Percentiles rank a stretch among this genome's conserved stretches.
These are phyloP conservation scores for Ochropleura leucogaster DNA, from an alignment of 2,888 invertebrate species.

Conservation along the genomic window DNA sequence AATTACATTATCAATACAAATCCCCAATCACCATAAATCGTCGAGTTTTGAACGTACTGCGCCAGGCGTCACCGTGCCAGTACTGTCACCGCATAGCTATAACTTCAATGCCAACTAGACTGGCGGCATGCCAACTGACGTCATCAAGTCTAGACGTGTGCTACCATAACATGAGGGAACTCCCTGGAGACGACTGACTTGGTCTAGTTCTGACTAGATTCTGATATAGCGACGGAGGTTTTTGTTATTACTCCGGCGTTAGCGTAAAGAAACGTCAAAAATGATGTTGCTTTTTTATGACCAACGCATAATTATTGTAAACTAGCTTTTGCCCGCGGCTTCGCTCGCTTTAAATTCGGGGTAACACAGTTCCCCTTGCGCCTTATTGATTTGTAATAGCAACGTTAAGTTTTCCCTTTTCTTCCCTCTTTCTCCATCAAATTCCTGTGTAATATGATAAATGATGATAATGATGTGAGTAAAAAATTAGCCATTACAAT, in stretches of 20 bases:
- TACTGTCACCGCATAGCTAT: slow-evolving; percentile 44
- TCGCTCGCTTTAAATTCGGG: too few relatives aligned
- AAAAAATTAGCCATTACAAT: too few relatives aligned
- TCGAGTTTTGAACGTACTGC: slow-evolving; percentile 27
- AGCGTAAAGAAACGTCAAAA: neutral
- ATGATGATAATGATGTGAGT: too few relatives aligned
- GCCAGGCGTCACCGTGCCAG: slow-evolving; percentile 36
- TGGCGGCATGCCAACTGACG: slow-evolving; percentile 57
- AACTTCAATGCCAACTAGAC: slow-evolving; percentile 42
- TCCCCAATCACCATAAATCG: slow-evolving; percentile 25
- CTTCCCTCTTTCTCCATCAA: too few relatives aligned
- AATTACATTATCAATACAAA: neutral
- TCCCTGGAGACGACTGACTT: slow-evolving; percentile 33
- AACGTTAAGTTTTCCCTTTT: too few relatives aligned
- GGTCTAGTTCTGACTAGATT: slow-evolving; percentile 4
- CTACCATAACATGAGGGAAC: slow-evolving; percentile 17
- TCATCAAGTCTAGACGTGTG: slow-evolving; percentile 55
- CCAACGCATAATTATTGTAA: too few relatives aligned
- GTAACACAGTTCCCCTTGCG: too few relatives aligned
- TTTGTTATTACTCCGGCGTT: neutral
- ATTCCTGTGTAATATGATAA: too few relatives aligned
- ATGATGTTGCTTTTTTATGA: neutral
- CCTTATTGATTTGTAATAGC: too few relatives aligned
- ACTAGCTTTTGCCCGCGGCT: too few relatives aligned
- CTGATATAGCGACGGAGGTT: neutral